These are phyloP conservation scores for Lottia scabra DNA, from an alignment of 2,888 invertebrate species.

Conservation along the genomic window DNA sequence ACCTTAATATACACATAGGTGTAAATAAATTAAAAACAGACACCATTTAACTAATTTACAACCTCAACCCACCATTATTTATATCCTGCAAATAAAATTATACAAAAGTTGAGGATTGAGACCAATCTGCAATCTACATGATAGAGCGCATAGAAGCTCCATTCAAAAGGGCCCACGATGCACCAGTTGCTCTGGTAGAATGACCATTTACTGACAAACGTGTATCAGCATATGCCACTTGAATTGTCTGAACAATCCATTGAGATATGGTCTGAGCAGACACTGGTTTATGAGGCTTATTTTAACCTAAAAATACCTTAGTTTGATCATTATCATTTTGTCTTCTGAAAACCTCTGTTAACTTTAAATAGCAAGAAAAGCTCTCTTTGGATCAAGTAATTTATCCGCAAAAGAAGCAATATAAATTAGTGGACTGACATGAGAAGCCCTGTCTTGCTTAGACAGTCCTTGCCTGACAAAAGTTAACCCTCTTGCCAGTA, in stretches of 20 bases:
- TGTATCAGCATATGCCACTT: background rate
- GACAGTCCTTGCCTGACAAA: too few relatives aligned
- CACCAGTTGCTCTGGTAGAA: constrained; percentile 18
- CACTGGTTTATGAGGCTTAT: background rate
- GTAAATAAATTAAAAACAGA: too few relatives aligned
- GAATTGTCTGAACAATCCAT: background rate
- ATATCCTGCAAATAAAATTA: background rate
- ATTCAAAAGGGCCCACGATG: constrained; percentile 14
- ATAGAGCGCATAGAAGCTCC: background rate
- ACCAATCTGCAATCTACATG: background rate
- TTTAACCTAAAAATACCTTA: background rate
- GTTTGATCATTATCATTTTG: background rate
- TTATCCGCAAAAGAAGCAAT: too few relatives aligned
- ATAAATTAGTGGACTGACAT: too few relatives aligned
- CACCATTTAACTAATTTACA: too few relatives aligned
- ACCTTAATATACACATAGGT: too few relatives aligned
- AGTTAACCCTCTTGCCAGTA: too few relatives aligned
- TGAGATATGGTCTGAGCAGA: background rate
- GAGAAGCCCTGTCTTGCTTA: too few relatives aligned
- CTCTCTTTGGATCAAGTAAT: too few relatives aligned
- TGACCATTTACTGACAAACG: background rate
- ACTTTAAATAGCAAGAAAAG: background rate
- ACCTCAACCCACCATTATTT: background rate
- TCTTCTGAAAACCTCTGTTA: background rate
- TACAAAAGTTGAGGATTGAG: background rate